Evolutionary conservation across 2,888 invertebrate species (phyloP).

Genomic region (Cheilosia variabilis): DNA sequence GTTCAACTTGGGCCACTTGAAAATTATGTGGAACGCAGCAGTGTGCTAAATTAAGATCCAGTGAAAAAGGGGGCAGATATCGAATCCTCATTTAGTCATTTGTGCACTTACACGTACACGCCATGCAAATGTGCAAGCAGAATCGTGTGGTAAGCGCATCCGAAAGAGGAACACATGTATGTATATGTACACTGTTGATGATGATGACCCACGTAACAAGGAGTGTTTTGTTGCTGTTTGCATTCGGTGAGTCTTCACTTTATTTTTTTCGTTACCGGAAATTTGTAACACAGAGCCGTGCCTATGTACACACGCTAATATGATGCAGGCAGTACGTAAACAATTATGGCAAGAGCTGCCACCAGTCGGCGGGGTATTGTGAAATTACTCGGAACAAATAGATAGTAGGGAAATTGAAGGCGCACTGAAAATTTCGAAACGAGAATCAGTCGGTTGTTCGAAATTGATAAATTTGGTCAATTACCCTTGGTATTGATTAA

Average conservation of each 20-base stretch:
- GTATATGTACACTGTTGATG: no score
- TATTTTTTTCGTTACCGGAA: constrained; percentile 59
- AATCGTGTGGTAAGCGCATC: constrained; percentile 6
- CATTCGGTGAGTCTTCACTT: constrained; percentile 12
- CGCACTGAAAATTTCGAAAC: no score
- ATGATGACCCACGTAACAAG: constrained; percentile 64
- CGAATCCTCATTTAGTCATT: constrained; percentile 63
- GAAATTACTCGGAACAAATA: constrained; percentile 29
- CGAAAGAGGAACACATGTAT: constrained; percentile 1
- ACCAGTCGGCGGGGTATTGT: constrained; percentile 15
- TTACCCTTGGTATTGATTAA: background rate
- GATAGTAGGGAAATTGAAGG: background rate
- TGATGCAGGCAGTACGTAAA: constrained; percentile 34
- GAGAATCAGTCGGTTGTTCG: no score
- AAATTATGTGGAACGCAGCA: constrained; percentile 61
- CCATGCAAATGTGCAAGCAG: constrained; percentile 2
- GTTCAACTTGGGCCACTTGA: constrained; percentile 29
- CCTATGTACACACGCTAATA: constrained; percentile 45
- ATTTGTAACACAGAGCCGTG: constrained; percentile 53
- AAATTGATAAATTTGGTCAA: background rate
- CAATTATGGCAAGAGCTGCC: constrained; percentile 27
- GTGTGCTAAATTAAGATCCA: constrained; percentile 58
- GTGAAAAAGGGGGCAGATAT: constrained; percentile 3
- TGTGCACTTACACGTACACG: constrained; percentile 33
- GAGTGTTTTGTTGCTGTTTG: constrained; percentile 59